A percentile compares a stretch with the other conserved stretches of the same genome.
Evolutionary conservation across 2,113 vertebrate genomes (phyloP).

Genomic region (Aleadryas rufinucha): DNA sequence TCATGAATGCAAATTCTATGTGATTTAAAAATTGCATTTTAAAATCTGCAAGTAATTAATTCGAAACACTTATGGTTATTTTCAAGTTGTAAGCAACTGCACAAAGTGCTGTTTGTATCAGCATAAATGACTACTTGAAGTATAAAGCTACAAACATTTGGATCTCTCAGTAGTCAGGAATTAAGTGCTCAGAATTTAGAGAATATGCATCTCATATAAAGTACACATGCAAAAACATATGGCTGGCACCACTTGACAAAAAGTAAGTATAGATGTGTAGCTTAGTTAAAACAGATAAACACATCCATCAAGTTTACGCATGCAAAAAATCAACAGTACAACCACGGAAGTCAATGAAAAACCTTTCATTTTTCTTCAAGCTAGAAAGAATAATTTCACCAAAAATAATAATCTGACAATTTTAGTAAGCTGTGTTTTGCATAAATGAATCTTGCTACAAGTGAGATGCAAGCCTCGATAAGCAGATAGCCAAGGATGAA

Average conservation of each 20-base stretch:
- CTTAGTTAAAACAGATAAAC: background rate
- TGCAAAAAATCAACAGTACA: background rate
- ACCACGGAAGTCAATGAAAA: background rate
- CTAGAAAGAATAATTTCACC: background rate
- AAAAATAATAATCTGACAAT: background rate
- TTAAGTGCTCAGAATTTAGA: background rate
- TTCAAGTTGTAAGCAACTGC: constrained; percentile 34
- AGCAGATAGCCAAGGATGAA: background rate
- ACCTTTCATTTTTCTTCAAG: background rate
- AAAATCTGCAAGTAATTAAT: constrained; percentile 43
- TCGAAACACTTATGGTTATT: constrained; percentile 38
- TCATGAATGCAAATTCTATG: background rate
- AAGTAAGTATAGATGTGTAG: background rate
- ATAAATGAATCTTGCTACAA: background rate
- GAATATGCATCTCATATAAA: background rate
- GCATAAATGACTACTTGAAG: constrained; percentile 34
- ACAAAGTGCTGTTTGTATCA: constrained; percentile 32
- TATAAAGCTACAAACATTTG: constrained; percentile 39
- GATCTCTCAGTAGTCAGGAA: background rate
- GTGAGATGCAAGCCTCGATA: background rate
- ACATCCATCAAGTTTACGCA: background rate
- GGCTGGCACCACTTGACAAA: background rate
- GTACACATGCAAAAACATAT: background rate
- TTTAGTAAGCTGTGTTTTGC: background rate
- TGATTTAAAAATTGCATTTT: constrained; percentile 40